Percentiles rank a stretch among this genome's conserved stretches.
Evolutionary conservation across 1,140 invertebrate genomes (phyloP).

Genomic region (Riptortus pedestris): DNA sequence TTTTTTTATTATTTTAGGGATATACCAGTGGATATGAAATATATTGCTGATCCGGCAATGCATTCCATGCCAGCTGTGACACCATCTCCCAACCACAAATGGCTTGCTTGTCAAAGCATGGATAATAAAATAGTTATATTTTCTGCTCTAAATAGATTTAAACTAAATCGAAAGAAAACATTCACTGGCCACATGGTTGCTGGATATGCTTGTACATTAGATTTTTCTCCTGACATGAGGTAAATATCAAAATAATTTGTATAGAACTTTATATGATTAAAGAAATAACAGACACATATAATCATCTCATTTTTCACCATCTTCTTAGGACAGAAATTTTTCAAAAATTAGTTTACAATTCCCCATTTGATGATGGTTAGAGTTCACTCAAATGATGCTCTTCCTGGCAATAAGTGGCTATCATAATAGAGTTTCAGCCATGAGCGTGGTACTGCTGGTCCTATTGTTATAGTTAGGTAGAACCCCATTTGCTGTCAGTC

Average conservation of each 20-base stretch:
- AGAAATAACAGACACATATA: slow-evolving; percentile 5
- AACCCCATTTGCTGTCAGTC: too few relatives aligned
- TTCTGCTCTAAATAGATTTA: slow-evolving; percentile 91
- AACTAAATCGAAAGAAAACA: slow-evolving; percentile 94
- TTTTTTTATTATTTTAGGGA: too few relatives aligned
- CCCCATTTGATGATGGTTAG: too few relatives aligned
- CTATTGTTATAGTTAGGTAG: too few relatives aligned
- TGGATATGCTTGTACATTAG: slow-evolving; percentile 93
- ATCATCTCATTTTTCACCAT: neutral
- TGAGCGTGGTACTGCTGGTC: too few relatives aligned
- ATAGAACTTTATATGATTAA: neutral
- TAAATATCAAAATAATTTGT: too few relatives aligned
- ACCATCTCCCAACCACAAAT: slow-evolving; percentile 91
- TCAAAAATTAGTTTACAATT: too few relatives aligned
- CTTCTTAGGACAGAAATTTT: neutral
- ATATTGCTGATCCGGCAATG: slow-evolving; percentile 99
- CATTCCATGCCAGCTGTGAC: slow-evolving; percentile 98
- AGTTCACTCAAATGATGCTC: too few relatives aligned
- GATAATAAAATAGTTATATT: slow-evolving; percentile 99
- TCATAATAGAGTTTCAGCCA: too few relatives aligned
- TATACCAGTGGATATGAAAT: slow-evolving; percentile 99
- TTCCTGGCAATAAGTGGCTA: too few relatives aligned
- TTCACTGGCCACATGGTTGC: slow-evolving; percentile 99
- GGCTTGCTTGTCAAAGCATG: slow-evolving; percentile 98
- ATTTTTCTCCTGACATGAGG: slow-evolving; percentile 99